phyloP scores from a whole-genome alignment of 2,888 invertebrate species.

The Meandrusa payeni region DNA sequence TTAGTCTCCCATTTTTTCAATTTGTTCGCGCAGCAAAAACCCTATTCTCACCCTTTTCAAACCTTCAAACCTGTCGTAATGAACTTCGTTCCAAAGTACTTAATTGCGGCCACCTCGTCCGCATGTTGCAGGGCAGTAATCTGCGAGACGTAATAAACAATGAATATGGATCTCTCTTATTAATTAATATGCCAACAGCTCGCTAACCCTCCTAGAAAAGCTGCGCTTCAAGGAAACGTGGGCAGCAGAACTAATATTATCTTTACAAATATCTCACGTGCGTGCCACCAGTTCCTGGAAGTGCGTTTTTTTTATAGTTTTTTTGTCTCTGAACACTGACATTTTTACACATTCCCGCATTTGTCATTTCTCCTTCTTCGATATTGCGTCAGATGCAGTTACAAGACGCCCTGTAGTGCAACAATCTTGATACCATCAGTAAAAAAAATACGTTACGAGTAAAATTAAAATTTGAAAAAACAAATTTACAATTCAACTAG shows the following conservation, averaged over 20 bases:
- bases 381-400: not conserved
- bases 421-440: too few relatives aligned
- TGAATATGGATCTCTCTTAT: too few relatives aligned
- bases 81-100: not conserved
- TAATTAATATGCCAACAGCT: constrained; percentile 39
- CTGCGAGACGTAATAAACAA: too few relatives aligned
- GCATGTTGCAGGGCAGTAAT: too few relatives aligned
- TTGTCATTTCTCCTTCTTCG: constrained; percentile 44
- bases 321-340: constrained; percentile 41
- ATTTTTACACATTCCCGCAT: constrained; percentile 50
- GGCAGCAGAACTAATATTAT: constrained; percentile 66
- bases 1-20: too few relatives aligned
- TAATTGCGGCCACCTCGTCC: not conserved
- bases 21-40: too few relatives aligned
- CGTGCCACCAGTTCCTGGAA: constrained; percentile 57
- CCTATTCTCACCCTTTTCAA: too few relatives aligned
- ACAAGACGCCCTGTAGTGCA: too few relatives aligned
- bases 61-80: too few relatives aligned
- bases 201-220: constrained; percentile 25
- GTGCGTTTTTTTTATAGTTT: constrained; percentile 40
- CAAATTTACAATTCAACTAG: too few relatives aligned
- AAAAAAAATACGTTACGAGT: too few relatives aligned
- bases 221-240: constrained; percentile 58
- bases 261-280: constrained; percentile 55
- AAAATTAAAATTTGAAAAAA: too few relatives aligned